Conservation (phyloP, 2,888 invertebrate species). For the Orthosia gracilis region DNA sequence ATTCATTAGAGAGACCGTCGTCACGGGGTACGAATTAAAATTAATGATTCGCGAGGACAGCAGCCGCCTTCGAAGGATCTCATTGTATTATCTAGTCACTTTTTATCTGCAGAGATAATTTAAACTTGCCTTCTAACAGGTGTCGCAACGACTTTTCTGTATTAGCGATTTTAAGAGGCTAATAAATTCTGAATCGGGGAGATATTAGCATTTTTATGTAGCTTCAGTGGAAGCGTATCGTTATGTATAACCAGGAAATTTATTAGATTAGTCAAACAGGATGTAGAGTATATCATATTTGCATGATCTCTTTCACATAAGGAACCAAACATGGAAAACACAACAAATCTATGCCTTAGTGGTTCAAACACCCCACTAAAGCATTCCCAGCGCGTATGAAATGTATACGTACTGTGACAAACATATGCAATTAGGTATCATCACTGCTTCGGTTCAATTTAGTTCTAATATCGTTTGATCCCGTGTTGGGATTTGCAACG, state of each 20-base stretch:
- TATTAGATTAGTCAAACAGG: conserved; percentile 40
- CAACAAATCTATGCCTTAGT: conserved; percentile 1
- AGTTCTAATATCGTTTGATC: conserved; percentile 88
- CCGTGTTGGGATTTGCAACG: conserved; percentile 88
- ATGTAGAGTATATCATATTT: conserved; percentile 32
- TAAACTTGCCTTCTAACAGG: conserved; percentile 84
- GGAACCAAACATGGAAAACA: conserved; percentile 11
- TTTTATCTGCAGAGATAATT: conserved; percentile 87
- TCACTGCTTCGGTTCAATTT: conserved; percentile 84
- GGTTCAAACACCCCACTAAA: conserved; percentile 46
- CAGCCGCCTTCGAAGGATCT: conserved; percentile 83
- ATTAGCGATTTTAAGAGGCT: conserved; percentile 76
- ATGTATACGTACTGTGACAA: conserved; percentile 63
- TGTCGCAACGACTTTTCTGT: conserved; percentile 83
- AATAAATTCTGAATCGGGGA: conserved; percentile 67
- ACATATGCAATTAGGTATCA: conserved; percentile 78
- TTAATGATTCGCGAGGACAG: conserved; percentile 90
- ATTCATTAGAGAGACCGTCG: conserved; percentile 89
- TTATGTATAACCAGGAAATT: conserved; percentile 45
- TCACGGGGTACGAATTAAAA: conserved; percentile 90
- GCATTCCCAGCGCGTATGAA: conserved; percentile 61
- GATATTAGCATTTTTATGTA: conserved; percentile 69
- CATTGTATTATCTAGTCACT: conserved; percentile 87
- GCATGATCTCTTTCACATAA: conserved; percentile 17
- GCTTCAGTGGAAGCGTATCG: conserved; percentile 46